phyloP scores from a whole-genome alignment of 2,888 invertebrate species.

The Cerceris ruficornis region DNA sequence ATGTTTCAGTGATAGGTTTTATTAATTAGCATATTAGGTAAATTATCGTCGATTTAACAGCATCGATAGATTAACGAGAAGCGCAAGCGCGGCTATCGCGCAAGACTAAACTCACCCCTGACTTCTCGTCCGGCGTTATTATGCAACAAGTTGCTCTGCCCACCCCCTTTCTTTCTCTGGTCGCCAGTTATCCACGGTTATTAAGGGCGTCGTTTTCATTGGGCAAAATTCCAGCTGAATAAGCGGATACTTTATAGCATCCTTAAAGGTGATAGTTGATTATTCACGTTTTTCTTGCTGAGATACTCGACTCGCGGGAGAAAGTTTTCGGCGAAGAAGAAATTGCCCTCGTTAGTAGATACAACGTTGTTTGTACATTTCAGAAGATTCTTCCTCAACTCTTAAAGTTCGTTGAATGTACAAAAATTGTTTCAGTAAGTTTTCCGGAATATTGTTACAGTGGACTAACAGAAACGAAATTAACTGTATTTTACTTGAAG shows the following conservation, averaged over 20 bases:
- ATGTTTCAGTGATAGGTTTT: background rate
- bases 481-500: too few relatives aligned
- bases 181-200: constrained; percentile 54
- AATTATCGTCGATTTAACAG: background rate
- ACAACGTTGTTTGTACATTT: too few relatives aligned
- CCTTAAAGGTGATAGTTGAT: constrained; percentile 51
- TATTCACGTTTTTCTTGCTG: constrained; percentile 12
- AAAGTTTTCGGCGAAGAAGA: background rate
- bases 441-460: too few relatives aligned
- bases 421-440: too few relatives aligned
- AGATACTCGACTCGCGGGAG: background rate
- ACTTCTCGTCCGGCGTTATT: constrained; percentile 68
- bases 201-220: constrained; percentile 60
- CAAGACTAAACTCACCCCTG: constrained; percentile 60
- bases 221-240: constrained; percentile 43
- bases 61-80: constrained; percentile 22
- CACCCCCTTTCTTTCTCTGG: constrained; percentile 48
- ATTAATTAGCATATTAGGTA: background rate
- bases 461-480: too few relatives aligned
- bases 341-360: background rate
- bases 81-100: constrained; percentile 62
- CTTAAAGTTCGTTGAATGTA: too few relatives aligned
- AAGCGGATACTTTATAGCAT: constrained; percentile 21
- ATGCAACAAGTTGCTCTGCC: constrained; percentile 74
- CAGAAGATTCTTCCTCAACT: too few relatives aligned